phyloP scores from a whole-genome alignment of 2,888 invertebrate species.

The Thera britannica region DNA sequence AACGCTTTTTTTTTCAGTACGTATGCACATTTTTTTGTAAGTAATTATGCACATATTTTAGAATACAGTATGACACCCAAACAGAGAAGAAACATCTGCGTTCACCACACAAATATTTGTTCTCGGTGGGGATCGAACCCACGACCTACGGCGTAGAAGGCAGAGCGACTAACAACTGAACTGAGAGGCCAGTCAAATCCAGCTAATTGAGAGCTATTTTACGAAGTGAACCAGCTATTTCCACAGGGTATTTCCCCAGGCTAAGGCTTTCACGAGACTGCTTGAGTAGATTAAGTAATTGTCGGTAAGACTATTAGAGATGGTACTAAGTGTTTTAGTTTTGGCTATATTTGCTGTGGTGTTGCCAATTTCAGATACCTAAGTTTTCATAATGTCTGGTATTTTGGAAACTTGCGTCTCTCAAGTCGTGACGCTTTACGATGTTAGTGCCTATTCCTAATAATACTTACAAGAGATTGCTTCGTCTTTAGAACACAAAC shows the following conservation, averaged over 20 bases:
- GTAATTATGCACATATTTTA: too few relatives aligned
- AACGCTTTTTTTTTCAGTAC: too few relatives aligned
- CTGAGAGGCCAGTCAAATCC: too few relatives aligned
- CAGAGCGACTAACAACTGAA: too few relatives aligned
- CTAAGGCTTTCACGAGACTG: constrained; percentile 32
- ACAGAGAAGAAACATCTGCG: too few relatives aligned
- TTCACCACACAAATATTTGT: too few relatives aligned
- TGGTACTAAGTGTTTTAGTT: constrained; percentile 32
- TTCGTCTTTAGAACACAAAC: too few relatives aligned
- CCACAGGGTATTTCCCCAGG: not conserved
- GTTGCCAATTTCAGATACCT: constrained; percentile 23
- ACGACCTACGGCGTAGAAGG: too few relatives aligned
- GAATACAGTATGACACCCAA: too few relatives aligned
- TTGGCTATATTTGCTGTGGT: constrained; percentile 29
- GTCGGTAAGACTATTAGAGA: constrained; percentile 27
- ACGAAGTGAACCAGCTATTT: constrained; percentile 7
- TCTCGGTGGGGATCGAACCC: too few relatives aligned
- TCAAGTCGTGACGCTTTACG: not conserved
- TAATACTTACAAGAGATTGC: too few relatives aligned
- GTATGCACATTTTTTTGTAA: too few relatives aligned
- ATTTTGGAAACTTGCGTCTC: constrained; percentile 3
- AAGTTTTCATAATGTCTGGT: constrained; percentile 14
- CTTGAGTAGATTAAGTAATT: constrained; percentile 32
- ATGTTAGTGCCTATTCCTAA: not conserved
- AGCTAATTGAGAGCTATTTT: not conserved